Evolutionary conservation across 2,797 vertebrate species (phyloP).

Genomic region (Euphonia xanthogaster): DNA sequence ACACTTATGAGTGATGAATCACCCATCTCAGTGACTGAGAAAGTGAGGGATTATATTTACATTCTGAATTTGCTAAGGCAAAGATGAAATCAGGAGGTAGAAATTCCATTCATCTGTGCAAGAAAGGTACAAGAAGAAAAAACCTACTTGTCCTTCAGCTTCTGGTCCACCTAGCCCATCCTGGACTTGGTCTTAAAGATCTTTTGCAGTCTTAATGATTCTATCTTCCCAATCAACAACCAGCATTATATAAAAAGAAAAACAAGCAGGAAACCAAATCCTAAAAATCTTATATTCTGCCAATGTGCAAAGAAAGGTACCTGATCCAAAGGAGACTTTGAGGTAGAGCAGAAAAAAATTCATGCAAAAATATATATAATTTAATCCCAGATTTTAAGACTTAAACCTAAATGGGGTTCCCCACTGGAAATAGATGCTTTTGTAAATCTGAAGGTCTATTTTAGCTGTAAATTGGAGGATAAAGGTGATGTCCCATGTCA

Average conservation of each 20-base stretch:
- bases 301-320: neutral
- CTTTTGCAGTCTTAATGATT: neutral
- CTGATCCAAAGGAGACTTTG: neutral
- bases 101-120: neutral
- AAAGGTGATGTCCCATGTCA: neutral
- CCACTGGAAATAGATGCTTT: neutral
- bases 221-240: neutral
- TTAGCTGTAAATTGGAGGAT: neutral
- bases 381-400: neutral
- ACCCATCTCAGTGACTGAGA: neutral
- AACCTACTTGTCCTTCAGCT: neutral
- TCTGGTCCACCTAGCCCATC: neutral
- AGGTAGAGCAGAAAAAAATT: neutral
- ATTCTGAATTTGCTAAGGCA: neutral
- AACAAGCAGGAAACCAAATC: neutral
- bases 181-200: neutral
- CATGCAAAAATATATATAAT: accelerated
- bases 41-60: neutral
- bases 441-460: neutral
- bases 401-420: neutral
- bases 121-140: neutral
- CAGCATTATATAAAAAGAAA: neutral
- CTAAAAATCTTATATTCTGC: neutral
- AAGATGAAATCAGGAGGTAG: neutral
- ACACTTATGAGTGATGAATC: neutral